Evolutionary conservation across 2,888 invertebrate genomes (phyloP), one percentile per base, ranked within the genome.

Genomic region (Trissolcus brochymenae): DNA sequence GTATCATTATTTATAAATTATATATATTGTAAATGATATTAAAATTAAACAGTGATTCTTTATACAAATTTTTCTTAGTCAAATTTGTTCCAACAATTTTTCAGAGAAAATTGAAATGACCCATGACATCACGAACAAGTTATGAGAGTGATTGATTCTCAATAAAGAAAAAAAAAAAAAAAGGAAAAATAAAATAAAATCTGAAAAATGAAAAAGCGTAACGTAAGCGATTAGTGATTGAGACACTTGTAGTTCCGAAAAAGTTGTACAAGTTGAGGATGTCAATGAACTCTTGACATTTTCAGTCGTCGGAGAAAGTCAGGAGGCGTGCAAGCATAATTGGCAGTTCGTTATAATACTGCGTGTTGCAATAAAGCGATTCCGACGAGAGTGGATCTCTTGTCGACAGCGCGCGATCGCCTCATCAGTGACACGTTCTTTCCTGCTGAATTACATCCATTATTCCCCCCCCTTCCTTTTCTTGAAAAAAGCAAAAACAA

Each of bases 231-330:
- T 17, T 41, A 64, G 16, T 19, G 43, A 43, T 72, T 56, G 56
- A 67, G 54, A 19, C 54, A 40, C 11, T 50, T 29, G 35, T 35
- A 73, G 67, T 73, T 74, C 74, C 76, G 65, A 78, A 80, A 80
- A 80, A 68, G 54, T 65, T 67, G 55, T 59, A 29, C 56, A 61
- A 61, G 56, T 11, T 57, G 62, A 75, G 62, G 79, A 82, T 81
- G 82, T 83, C 83, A 81, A 83, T 83, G 84, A 85, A 86, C 86
- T 84, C 83, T 82, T 87, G 87, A 87, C 87, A 87, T 87, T 87
- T 87, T 79, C 84, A 85, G 83, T 77, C 79, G 83, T 81, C 85
- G 85, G 88, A 88, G 88, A 88, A 88, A 88, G 87, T 86, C 85
- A 81, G 84, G 79, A 82, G 84, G 82, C 83, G 83, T 82, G 83